Conservation (phyloP, 1,140 invertebrate species). For the Oppia nitens region DNA sequence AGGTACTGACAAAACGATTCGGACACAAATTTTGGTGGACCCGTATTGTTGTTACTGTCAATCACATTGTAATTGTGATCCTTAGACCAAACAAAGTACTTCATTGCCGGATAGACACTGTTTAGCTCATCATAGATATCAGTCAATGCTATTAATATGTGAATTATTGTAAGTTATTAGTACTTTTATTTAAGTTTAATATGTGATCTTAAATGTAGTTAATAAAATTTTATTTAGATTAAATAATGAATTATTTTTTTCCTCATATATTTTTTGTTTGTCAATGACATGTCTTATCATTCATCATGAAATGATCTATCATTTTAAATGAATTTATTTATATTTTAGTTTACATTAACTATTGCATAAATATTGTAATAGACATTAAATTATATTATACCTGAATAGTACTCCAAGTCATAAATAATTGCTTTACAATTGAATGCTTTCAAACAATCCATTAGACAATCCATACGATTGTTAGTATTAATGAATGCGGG, state of each 20-base stretch:
- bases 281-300: constrained; percentile 3
- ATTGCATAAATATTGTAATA: no score
- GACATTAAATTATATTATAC: not conserved
- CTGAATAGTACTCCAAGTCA: constrained; percentile 13
- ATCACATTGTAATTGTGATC: no score
- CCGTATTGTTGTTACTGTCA: not conserved
- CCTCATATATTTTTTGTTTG: not conserved
- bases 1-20: not conserved
- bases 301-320: not conserved
- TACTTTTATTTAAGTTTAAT: not conserved
- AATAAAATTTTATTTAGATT: no score
- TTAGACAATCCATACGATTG: constrained; percentile 21
- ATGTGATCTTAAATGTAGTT: no score
- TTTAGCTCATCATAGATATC: not conserved
- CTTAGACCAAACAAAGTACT: not conserved
- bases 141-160: not conserved
- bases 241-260: not conserved
- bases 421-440: constrained; percentile 24
- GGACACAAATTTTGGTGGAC: not conserved
- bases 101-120: not conserved
- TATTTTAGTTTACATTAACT: no score
- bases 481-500: constrained; percentile 26
- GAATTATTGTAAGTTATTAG: not conserved
- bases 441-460: constrained; percentile 23
- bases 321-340: not conserved